Evolutionary conservation across 2,888 invertebrate species (phyloP).

Genomic region (Amiota communis): DNA sequence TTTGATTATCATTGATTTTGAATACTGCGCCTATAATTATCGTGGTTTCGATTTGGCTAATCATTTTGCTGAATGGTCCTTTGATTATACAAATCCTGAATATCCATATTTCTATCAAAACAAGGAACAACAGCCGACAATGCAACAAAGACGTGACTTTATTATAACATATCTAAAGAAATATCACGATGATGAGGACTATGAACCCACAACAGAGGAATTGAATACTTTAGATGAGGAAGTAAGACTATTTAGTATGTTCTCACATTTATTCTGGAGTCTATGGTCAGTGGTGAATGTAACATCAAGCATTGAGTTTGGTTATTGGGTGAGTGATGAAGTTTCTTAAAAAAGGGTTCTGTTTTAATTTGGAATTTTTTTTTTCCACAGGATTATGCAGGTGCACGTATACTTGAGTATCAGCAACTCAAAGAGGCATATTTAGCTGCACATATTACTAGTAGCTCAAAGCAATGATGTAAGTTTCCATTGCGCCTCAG

Average conservation of each 20-base stretch:
- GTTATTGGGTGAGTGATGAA: conserved; percentile 87
- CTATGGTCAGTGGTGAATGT: conserved; percentile 94
- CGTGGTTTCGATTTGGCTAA: conserved; percentile 95
- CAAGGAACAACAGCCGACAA: conserved; percentile 79
- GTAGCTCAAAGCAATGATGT: too few relatives aligned
- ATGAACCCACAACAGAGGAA: conserved; percentile 75
- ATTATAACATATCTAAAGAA: conserved; percentile 69
- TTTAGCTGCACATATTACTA: conserved; percentile 44
- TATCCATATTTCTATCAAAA: conserved; percentile 85
- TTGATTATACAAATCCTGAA: conserved; percentile 86
- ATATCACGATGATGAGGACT: conserved; percentile 59
- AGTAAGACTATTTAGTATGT: conserved; percentile 87
- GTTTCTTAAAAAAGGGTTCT: neutral
- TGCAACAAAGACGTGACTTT: conserved; percentile 77
- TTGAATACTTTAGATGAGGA: conserved; percentile 82
- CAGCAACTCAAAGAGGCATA: conserved; percentile 57
- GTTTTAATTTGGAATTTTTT: conserved; percentile 8
- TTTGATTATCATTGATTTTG: conserved; percentile 90
- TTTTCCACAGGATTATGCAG: conserved; percentile 67
- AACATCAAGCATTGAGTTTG: conserved; percentile 91
- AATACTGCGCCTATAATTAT: conserved; percentile 96
- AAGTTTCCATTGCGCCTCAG: too few relatives aligned
- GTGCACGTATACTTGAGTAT: conserved; percentile 68
- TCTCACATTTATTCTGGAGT: conserved; percentile 94
- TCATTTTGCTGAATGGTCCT: conserved; percentile 94